Evolutionary conservation across 2,797 vertebrate species (phyloP).

Genomic region (Girardinus metallicus): DNA sequence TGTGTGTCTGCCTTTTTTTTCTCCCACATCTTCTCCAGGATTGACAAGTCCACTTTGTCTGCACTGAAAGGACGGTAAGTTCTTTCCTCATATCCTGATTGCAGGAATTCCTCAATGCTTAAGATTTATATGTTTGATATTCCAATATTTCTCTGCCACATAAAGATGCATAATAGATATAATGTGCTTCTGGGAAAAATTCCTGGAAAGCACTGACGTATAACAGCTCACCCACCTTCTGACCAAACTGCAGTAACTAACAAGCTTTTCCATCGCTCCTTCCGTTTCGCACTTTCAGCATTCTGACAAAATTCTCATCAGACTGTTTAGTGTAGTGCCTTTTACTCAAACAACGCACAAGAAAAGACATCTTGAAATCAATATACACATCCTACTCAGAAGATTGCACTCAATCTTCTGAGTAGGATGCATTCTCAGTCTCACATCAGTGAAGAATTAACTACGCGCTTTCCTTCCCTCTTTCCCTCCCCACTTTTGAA

Average conservation of each 20-base stretch:
- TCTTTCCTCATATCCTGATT: conserved; percentile 8
- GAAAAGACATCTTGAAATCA: conserved; percentile 16
- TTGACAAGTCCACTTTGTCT: conserved; percentile 92
- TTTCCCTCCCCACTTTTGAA: not conserved
- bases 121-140: conserved; percentile 14
- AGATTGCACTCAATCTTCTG: conserved; percentile 4
- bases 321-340: not conserved
- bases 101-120: not conserved
- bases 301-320: conserved; percentile 15
- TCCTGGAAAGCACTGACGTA: conserved; percentile 4
- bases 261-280: not conserved
- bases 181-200: not conserved
- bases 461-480: not conserved
- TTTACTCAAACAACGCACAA: conserved; percentile 13
- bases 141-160: not conserved
- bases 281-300: conserved; percentile 6
- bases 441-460: not conserved
- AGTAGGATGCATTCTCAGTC: not conserved
- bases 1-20: conserved; percentile 25
- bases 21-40: conserved; percentile 78
- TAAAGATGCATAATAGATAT: not conserved
- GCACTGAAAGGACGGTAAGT: conserved; percentile 93
- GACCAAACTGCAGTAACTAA: not conserved
- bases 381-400: conserved; percentile 2
- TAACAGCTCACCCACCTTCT: not conserved